These are phyloP conservation scores for Gymnarchus niloticus DNA, from an alignment of 2,113 vertebrate genomes.

Conservation along the genomic window DNA sequence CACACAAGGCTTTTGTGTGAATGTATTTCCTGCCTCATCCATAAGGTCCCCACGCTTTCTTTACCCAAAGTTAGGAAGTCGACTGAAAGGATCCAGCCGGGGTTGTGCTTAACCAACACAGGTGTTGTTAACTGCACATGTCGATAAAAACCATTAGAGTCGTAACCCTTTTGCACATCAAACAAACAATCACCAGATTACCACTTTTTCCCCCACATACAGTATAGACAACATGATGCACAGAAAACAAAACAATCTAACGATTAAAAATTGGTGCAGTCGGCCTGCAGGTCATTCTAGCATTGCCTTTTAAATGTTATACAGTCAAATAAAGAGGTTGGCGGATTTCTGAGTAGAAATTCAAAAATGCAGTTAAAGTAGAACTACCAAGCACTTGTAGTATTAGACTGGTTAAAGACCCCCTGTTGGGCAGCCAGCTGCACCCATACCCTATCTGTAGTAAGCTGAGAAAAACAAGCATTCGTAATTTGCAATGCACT, in stretches of 20 bases:
- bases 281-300: neutral
- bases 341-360: neutral
- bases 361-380: neutral
- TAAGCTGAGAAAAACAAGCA: neutral
- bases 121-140: too few species aligned
- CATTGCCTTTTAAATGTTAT: neutral
- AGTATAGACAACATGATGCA: neutral
- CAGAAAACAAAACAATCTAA: neutral
- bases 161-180: neutral
- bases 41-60: too few species aligned
- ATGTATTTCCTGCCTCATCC: too few species aligned
- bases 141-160: neutral
- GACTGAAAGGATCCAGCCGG: neutral
- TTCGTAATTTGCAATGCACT: slow-evolving; percentile 4
- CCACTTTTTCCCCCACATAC: neutral
- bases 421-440: neutral
- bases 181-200: neutral
- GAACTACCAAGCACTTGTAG: neutral
- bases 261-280: neutral
- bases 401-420: neutral
- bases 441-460: neutral
- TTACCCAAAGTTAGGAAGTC: neutral
- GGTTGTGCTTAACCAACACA: neutral
- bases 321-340: neutral
- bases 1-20: neutral